Conservation (phyloP, 2,888 invertebrate species). For the Nomada ruficornis region DNA sequence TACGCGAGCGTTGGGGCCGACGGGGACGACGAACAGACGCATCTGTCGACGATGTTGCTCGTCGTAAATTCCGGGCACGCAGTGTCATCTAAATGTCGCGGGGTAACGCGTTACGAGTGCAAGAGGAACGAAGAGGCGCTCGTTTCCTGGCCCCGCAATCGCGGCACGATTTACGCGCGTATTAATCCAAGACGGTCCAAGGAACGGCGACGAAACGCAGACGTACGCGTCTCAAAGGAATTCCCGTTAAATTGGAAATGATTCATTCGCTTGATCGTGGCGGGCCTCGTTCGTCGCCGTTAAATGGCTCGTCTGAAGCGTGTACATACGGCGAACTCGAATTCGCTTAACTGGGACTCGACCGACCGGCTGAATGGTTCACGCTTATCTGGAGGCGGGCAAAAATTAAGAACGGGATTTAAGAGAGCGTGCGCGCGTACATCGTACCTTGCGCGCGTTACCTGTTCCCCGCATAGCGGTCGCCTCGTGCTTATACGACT, state of each 20-base stretch:
- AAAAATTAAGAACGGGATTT: conserved; percentile 49
- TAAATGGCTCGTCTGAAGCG: conserved; percentile 22
- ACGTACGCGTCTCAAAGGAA: conserved; percentile 29
- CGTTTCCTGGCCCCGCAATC: conserved; percentile 46
- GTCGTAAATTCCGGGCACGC: conserved; percentile 59
- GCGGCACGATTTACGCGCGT: conserved; percentile 63
- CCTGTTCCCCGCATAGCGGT: neutral
- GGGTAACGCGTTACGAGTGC: conserved; percentile 32
- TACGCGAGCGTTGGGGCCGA: neutral
- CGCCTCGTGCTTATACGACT: neutral
- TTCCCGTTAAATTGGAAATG: conserved; percentile 42
- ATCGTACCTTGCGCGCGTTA: neutral
- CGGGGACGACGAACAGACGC: conserved; percentile 27
- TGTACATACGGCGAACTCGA: neutral
- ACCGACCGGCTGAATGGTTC: neutral
- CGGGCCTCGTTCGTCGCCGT: conserved; percentile 7
- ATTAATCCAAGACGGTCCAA: conserved; percentile 59
- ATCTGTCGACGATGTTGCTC: conserved; percentile 41
- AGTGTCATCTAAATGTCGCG: conserved; percentile 41
- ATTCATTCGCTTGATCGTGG: conserved; percentile 13
- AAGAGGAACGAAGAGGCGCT: neutral
- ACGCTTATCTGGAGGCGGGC: conserved; percentile 30
- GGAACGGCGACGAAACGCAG: conserved; percentile 24
- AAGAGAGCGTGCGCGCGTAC: conserved; percentile 5
- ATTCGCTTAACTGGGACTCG: conserved; percentile 12